These are phyloP conservation scores for Orius laevigatus DNA, from an alignment of 1,140 invertebrate species.

Conservation along the genomic window DNA sequence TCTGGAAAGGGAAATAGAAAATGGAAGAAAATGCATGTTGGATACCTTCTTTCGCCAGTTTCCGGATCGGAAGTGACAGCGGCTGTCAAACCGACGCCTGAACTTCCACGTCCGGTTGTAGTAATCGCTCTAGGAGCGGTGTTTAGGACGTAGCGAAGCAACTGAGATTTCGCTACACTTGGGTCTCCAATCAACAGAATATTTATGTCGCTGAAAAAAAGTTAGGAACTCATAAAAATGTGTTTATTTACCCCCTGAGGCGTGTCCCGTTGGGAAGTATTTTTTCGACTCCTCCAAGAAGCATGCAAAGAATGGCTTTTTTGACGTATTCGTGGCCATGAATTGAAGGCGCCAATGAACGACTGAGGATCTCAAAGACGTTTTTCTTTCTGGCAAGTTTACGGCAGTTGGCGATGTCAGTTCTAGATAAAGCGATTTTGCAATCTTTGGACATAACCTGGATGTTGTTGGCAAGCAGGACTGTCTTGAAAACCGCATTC, in stretches of 20 bases:
- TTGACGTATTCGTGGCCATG: constrained; percentile 96
- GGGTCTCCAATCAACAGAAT: constrained; percentile 95
- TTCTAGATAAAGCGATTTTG: constrained; percentile 58
- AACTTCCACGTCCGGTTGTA: constrained; percentile 89
- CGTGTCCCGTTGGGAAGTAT: constrained; percentile 88
- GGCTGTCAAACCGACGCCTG: constrained; percentile 95
- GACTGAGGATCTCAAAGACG: constrained; percentile 79
- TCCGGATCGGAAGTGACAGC: constrained; percentile 93
- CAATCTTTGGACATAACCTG: constrained; percentile 80
- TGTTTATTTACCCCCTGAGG: constrained; percentile 59
- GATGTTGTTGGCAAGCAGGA: constrained; percentile 88
- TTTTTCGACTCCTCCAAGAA: constrained; percentile 94
- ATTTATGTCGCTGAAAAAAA: constrained; percentile 72
- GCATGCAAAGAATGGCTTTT: constrained; percentile 85
- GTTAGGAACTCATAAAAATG: not conserved
- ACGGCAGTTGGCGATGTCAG: constrained; percentile 84
- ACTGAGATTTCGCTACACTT: constrained; percentile 95
- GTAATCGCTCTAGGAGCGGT: constrained; percentile 90
- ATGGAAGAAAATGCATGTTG: not conserved
- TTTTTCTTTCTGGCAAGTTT: constrained; percentile 63
- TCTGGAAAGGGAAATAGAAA: constrained; percentile 28
- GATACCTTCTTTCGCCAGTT: constrained; percentile 64
- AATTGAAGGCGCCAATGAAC: constrained; percentile 94
- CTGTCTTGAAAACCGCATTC: constrained; percentile 70
- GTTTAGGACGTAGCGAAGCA: constrained; percentile 84